Percentiles rank a stretch among this genome's conserved stretches.
These are phyloP conservation scores for Lasioglossum leucozonium DNA, from an alignment of 2,888 invertebrate genomes.

Conservation along the genomic window DNA sequence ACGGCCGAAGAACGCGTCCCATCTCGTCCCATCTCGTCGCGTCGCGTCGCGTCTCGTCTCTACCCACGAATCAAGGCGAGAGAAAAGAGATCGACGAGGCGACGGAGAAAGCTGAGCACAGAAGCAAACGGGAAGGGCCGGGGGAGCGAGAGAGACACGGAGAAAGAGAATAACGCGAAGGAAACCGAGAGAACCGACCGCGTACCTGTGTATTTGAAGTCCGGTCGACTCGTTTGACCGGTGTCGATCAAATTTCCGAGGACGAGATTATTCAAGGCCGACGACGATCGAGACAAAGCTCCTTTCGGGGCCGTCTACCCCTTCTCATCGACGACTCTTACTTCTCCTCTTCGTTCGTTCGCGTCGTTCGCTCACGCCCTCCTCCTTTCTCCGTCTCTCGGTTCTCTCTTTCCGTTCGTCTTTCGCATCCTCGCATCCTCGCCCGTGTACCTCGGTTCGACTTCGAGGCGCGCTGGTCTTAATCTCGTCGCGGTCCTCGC, in stretches of 20 bases:
- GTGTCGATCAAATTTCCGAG: constrained; percentile 84
- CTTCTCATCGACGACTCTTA: constrained; percentile 36
- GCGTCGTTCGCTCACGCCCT: constrained; percentile 13
- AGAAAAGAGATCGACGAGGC: constrained; percentile 18
- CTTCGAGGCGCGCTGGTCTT: not conserved
- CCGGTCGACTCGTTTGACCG: constrained; percentile 81
- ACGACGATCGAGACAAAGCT: constrained; percentile 78
- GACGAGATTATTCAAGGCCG: constrained; percentile 80
- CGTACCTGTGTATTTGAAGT: constrained; percentile 69
- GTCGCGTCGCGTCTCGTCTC: too few species aligned
- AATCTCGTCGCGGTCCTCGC: not conserved
- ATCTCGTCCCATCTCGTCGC: too few species aligned
- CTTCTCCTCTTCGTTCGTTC: constrained; percentile 23
- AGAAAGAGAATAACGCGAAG: constrained; percentile 7
- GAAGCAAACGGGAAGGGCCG: constrained; percentile 24
- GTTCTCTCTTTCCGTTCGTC: constrained; percentile 5
- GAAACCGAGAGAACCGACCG: constrained; percentile 32
- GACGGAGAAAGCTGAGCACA: constrained; percentile 13
- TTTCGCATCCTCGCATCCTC: not conserved
- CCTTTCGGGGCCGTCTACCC: constrained; percentile 57
- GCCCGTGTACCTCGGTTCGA: not conserved
- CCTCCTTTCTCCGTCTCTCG: constrained; percentile 18
- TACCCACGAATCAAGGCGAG: constrained; percentile 24
- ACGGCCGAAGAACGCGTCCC: not conserved
- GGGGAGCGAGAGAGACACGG: constrained; percentile 7